Evolutionary conservation across 2,888 invertebrate species (phyloP), one percentile per base, ranked within the genome.

Genomic region (Philereme transversata): DNA sequence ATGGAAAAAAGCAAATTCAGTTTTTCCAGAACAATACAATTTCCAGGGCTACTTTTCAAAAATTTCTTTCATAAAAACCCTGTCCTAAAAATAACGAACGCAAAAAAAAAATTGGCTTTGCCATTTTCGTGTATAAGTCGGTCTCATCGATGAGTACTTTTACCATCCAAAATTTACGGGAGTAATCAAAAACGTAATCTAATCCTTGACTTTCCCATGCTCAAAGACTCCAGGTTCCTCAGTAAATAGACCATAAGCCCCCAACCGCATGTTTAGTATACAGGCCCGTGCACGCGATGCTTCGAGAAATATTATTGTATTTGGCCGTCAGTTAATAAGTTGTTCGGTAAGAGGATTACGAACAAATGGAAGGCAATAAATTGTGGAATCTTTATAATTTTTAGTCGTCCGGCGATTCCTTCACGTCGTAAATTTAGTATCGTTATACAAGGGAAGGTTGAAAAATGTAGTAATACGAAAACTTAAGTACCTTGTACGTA

Each of bases 331-430:
- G 84, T 88, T 88, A 89, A 88, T 90, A 91, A 90, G 88, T 86
- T 84, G 84, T 86, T 79, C 76, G 79, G 69, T 91, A 92, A 92
- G 88, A 84, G 85, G 91, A 87, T 92, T 91, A 92, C 77, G 65
- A 63, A 60, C 60, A 63, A 55, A 57, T 59, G 70, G 73, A 74
- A 71, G 76, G 84, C 81, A 78, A 90, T 92, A 91, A 92, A 92
- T 92, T 86, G 76, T 84, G 86, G 88, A 90, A 89, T 91, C 90
- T 91, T 91, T 91, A 90, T 87, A 90, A 88, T 90, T 90, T 90
- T 89, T 84, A 87, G 82, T 82, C 78, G 78, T 77, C 78, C 78
- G 78, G 77, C 83, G 81, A 83, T 86, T 84, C 82, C 85, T 86
- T 84, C 81, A 72, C 75, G 86, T 82, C 88, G 90, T 92, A 92